Percentiles rank a stretch among this genome's conserved stretches.
Evolutionary conservation across 2,113 vertebrate species (phyloP).

Genomic region (Sarotherodon lohbergeri): DNA sequence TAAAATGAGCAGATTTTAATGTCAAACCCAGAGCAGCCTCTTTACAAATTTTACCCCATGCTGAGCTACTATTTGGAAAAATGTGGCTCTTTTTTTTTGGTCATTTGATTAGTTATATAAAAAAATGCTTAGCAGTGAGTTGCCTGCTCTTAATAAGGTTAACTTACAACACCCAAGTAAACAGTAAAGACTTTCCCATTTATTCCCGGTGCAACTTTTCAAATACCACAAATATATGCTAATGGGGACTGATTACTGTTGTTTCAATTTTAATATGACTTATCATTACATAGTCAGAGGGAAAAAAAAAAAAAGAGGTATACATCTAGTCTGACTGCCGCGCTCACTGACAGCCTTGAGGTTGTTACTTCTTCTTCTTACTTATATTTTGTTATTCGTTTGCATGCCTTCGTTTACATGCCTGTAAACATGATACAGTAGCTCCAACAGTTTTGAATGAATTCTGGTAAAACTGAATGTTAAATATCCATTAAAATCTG

Average conservation of each 20-base stretch:
- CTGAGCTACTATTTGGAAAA: not conserved
- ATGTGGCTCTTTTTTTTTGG: not conserved
- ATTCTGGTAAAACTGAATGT: not conserved
- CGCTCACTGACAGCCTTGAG: not conserved
- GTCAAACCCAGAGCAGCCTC: not conserved
- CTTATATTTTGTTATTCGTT: not conserved
- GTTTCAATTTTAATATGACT: not conserved
- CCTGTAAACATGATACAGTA: not conserved
- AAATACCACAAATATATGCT: not conserved
- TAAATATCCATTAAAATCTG: not conserved
- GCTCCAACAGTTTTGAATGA: not conserved
- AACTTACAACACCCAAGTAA: not conserved
- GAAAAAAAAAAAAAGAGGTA: fast-evolving
- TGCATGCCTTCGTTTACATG: not conserved
- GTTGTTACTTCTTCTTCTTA: not conserved
- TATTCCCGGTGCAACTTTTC: not conserved
- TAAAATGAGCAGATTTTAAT: not conserved
- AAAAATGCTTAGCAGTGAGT: not conserved
- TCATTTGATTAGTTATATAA: not conserved
- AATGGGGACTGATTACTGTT: not conserved
- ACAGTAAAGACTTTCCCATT: not conserved
- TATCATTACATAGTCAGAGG: not conserved
- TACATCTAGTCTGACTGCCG: not conserved
- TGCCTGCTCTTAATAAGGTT: not conserved
- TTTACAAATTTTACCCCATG: not conserved